Base-by-base conservation (phyloP, 2,113 vertebrate species). In the Xiphophorus hellerii region DNA sequence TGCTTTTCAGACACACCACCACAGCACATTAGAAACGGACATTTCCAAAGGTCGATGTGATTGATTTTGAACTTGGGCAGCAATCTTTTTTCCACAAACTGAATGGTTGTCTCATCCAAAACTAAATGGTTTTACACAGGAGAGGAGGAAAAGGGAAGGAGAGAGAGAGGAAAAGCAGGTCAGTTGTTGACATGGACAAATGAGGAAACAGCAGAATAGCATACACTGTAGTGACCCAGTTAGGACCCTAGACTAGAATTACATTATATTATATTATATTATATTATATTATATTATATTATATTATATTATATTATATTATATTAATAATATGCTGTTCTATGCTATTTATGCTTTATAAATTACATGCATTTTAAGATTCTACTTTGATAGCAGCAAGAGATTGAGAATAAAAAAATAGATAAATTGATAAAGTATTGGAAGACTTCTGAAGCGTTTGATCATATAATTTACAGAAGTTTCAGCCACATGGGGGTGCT, bases 401-500 rank as follows among this genome's bases (percentile, higher is more conserved):
- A 58, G 33, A 15, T 12, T 44, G 39, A 48, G 2, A 35, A 48
- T 37, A 30, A 77, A 73, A 72, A 20, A 28, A 22, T 58, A 28
- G 22, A 22, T 1, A 29, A 60, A 29, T 29, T 37, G 5, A 27
- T 42, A 54, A 48, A 28, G 66, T 20, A 33, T 25, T 67, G 11
- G 35, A 5, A 75, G 39, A 51, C 76, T 71, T 78, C 31, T n/a
- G n/a, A 8, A 54, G 25, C 15, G 30, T 73, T 62, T 62, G 65
- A 71, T 65, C 39, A 30, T 69, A 42, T 74, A 17, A 35, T 48
- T n/a, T 35, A 54, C 58, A 31, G 62, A 31, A 15, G 14, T 76
- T 44, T 76, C 73, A 5, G 60, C 89, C 96, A 96, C 95, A 93
- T 91, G 96, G 92, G 95, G 96, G 96, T 94, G 94, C 95, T 96